Evolutionary conservation across 2,113 vertebrate genomes (phyloP).

Genomic region (human (Homo sapiens)): GRCh38 chr1:243890501-243891000

Average conservation of each 20-base stretch:
- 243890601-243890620: not conserved
- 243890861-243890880: not conserved
- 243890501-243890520: not conserved
- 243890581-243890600: not conserved
- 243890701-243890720: not conserved
- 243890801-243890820: constrained; percentile 58
- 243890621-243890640: not conserved
- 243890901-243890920: constrained; percentile 37
- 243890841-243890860: constrained; percentile 63
- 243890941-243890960: constrained; percentile 36
- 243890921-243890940: constrained; percentile 25
- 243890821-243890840: constrained; percentile 15
- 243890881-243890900: constrained; percentile 18
- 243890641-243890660: not conserved
- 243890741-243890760: not conserved
- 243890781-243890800: not conserved
- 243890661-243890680: not conserved
- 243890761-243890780: not conserved
- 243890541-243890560: not conserved
- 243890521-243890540: not conserved
- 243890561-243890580: not conserved
- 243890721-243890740: not conserved
- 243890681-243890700: not conserved
- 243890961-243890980: constrained; percentile 62
- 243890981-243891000: constrained; percentile 43